phyloP scores from a whole-genome alignment of 2,113 vertebrate genomes.

The Pollimyrus isidori region DNA sequence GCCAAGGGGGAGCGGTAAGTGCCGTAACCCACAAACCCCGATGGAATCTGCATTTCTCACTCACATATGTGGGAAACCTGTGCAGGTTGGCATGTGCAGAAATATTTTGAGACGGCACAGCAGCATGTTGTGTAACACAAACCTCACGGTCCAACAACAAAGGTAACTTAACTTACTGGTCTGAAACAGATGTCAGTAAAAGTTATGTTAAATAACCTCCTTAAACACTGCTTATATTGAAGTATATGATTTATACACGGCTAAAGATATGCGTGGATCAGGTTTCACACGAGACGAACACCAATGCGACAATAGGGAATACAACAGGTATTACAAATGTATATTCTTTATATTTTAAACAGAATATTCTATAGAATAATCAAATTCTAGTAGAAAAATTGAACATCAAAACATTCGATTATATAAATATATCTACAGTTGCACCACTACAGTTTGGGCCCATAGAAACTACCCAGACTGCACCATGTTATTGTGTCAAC shows the following conservation, averaged over 20 bases:
- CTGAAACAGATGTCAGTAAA: neutral
- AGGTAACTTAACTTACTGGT: neutral
- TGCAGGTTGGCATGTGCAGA: neutral
- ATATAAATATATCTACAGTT: neutral
- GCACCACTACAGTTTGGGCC: neutral
- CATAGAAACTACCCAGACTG: neutral
- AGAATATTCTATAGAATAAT: neutral
- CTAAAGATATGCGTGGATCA: neutral
- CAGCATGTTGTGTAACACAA: neutral
- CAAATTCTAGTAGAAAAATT: neutral
- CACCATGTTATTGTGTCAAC: no score
- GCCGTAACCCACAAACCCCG: neutral
- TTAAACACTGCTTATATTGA: neutral
- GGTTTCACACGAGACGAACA: neutral
- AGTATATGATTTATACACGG: neutral
- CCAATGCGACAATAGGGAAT: neutral
- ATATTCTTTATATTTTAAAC: neutral
- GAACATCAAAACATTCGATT: neutral
- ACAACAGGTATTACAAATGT: neutral
- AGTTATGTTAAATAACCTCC: neutral
- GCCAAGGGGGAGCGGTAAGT: conserved; percentile 44
- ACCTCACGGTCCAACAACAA: neutral
- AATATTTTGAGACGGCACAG: neutral
- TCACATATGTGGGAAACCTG: neutral
- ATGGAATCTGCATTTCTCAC: neutral